phyloP scores from a whole-genome alignment of 2,888 invertebrate species.

The Hirtodrosophila confusa region DNA sequence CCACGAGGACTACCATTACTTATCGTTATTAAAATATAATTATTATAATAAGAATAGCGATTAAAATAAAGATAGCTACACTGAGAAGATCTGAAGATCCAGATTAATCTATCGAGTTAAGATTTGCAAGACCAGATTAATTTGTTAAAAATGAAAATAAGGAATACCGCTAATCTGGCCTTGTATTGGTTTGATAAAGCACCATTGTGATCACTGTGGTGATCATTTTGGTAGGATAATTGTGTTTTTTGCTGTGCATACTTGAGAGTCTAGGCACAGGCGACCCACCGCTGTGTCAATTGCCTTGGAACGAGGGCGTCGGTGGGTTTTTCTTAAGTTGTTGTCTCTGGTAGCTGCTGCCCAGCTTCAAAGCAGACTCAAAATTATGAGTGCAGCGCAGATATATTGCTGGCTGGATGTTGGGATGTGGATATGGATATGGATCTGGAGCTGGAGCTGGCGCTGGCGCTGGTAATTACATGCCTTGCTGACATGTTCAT shows the following conservation, averaged over 20 bases:
- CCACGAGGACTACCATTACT: too few species aligned
- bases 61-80: too few species aligned
- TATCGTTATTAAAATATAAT: too few species aligned
- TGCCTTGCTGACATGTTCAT: constrained; percentile 78
- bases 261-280: constrained; percentile 18
- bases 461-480: constrained; percentile 74
- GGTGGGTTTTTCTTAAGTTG: constrained; percentile 9
- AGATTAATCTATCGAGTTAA: too few species aligned
- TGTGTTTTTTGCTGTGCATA: constrained; percentile 25
- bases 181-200: too few species aligned
- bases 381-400: constrained; percentile 41
- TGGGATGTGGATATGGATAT: constrained; percentile 7
- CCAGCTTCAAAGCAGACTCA: constrained; percentile 18
- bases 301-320: constrained; percentile 37
- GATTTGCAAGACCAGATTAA: too few species aligned
- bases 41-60: too few species aligned
- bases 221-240: constrained; percentile 1
- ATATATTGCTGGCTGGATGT: constrained; percentile 19
- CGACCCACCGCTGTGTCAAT: constrained; percentile 79
- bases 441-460: constrained; percentile 14
- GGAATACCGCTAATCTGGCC: too few species aligned
- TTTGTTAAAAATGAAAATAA: too few species aligned
- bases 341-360: constrained; percentile 15
- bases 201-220: too few species aligned
- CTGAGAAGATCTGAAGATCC: too few species aligned